These are phyloP conservation scores for Regulus satrapa DNA, from an alignment of 2,113 vertebrate genomes.

Conservation along the genomic window DNA sequence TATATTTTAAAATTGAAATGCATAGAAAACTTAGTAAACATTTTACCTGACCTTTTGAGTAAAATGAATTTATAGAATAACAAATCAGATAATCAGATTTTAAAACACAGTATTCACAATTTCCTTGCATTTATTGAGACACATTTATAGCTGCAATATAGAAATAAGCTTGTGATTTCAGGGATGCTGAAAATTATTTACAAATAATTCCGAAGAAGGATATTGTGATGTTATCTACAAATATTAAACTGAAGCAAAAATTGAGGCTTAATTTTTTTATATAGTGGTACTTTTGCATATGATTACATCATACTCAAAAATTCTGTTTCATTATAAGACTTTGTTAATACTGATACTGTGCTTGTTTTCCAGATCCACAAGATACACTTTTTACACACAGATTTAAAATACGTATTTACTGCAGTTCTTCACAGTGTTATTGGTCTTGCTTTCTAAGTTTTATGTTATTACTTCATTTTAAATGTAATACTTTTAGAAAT, in stretches of 20 bases:
- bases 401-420: background rate
- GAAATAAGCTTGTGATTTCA: background rate
- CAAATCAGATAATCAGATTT: background rate
- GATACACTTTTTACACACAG: background rate
- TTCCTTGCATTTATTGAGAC: background rate
- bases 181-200: background rate
- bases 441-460: background rate
- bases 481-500: background rate
- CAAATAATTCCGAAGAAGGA: background rate
- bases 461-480: background rate
- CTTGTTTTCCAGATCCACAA: background rate
- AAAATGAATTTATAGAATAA: background rate
- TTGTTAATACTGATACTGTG: background rate
- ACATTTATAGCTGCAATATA: background rate
- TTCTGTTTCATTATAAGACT: background rate
- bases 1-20: background rate
- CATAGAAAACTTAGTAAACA: background rate
- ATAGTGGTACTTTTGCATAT: background rate
- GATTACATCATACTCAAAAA: background rate
- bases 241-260: background rate
- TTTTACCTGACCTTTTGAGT: background rate
- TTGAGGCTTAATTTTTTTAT: background rate
- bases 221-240: background rate
- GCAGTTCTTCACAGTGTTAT: background rate
- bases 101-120: background rate